These are phyloP conservation scores for Eriocheir sinensis DNA, from an alignment of 1,140 invertebrate species.

Conservation along the genomic window DNA sequence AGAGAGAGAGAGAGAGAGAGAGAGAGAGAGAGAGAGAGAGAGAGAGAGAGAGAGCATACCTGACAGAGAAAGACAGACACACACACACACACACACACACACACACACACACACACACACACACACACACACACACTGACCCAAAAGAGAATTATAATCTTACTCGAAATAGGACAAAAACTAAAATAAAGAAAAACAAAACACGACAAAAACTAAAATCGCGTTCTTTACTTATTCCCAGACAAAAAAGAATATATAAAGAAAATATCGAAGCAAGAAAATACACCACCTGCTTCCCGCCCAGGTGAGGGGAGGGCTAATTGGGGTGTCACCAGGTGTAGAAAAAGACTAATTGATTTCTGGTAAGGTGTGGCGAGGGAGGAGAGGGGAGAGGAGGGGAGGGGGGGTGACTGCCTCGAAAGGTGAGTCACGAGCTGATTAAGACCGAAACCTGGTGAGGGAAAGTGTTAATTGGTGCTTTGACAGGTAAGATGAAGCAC, in stretches of 20 bases:
- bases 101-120: constrained; percentile 22
- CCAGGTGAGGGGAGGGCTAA: too few species aligned
- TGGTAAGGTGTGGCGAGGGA: neutral
- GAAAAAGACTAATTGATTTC: too few species aligned
- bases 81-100: neutral
- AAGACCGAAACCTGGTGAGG: neutral
- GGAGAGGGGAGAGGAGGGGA: constrained; percentile 11
- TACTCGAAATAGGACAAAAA: neutral
- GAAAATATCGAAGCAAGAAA: neutral
- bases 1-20: neutral
- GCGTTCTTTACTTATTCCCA: neutral
- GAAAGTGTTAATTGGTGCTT: neutral
- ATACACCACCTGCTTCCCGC: too few species aligned
- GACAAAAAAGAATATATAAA: neutral
- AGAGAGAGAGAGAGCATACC: neutral
- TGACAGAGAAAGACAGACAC: neutral
- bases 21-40: neutral
- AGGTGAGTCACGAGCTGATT: neutral
- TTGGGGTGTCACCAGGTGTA: too few species aligned
- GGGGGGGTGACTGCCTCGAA: neutral
- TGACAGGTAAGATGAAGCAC: neutral
- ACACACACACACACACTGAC: neutral
- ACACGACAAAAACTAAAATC: neutral
- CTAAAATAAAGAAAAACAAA: neutral
- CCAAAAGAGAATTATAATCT: neutral